These are phyloP conservation scores for Nettapus auritus DNA, from an alignment of 2,113 vertebrate genomes.

Conservation along the genomic window DNA sequence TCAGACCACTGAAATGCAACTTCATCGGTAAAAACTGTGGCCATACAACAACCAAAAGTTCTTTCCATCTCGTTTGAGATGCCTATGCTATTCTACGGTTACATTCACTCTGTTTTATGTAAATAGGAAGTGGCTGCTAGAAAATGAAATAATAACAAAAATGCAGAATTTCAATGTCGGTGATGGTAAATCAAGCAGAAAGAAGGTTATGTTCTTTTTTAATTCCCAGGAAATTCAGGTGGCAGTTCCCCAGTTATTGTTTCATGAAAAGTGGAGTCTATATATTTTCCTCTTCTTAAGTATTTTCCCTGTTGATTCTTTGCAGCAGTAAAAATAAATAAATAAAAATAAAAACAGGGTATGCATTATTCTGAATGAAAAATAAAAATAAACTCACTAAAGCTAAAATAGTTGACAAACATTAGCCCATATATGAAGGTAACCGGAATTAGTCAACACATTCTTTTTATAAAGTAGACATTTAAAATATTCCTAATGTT, in stretches of 20 bases:
- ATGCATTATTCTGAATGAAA: neutral
- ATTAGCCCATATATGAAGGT: neutral
- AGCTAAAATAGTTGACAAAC: neutral
- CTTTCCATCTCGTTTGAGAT: neutral
- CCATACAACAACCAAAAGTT: neutral
- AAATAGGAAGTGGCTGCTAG: neutral
- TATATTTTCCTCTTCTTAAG: neutral
- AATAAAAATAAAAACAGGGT: neutral
- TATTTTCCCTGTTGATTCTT: neutral
- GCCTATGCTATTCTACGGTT: neutral
- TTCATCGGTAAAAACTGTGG: neutral
- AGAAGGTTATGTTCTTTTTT: neutral
- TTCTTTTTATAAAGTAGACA: slow-evolving; percentile 18
- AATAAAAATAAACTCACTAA: neutral
- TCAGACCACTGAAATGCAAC: neutral
- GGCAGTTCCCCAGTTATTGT: neutral
- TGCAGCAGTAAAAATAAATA: neutral
- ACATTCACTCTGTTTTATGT: neutral
- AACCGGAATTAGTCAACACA: slow-evolving; percentile 26
- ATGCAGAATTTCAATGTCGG: neutral
- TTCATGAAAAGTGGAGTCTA: neutral
- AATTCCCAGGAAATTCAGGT: slow-evolving; percentile 20
- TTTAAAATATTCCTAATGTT: slow-evolving; percentile 55
- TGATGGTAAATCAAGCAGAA: slow-evolving; percentile 35
- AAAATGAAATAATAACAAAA: slow-evolving; percentile 11